These are phyloP conservation scores for Noctilio leporinus DNA, from an alignment of 2,113 vertebrate species.

Conservation along the genomic window DNA sequence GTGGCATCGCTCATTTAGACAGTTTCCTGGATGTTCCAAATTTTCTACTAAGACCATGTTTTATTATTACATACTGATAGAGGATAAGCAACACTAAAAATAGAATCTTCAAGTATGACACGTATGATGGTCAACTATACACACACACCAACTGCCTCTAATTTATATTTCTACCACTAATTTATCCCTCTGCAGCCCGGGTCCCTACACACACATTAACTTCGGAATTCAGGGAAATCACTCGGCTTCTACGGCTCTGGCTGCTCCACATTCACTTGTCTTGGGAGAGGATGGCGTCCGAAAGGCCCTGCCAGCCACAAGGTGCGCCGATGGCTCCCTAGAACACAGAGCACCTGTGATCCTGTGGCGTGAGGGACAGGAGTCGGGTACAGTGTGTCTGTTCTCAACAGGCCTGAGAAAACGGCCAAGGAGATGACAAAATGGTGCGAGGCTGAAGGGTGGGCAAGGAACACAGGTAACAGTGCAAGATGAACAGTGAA, in stretches of 20 bases:
- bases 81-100: background rate
- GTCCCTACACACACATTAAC: background rate
- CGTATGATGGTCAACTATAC: background rate
- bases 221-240: background rate
- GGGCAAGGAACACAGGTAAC: fast-evolving
- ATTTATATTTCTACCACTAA: background rate
- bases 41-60: background rate
- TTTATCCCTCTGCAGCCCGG: background rate
- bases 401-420: no score
- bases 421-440: fast-evolving
- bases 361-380: background rate
- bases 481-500: fast-evolving
- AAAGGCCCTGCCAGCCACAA: background rate
- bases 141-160: background rate
- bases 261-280: background rate
- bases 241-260: background rate
- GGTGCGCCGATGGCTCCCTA: background rate
- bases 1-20: background rate
- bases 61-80: background rate
- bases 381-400: no score
- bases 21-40: background rate
- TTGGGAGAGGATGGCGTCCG: background rate
- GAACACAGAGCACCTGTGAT: fast-evolving
- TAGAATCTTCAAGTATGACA: background rate
- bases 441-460: no score